phyloP scores from a whole-genome alignment of 2,888 invertebrate genomes.

The Carcina quercana region DNA sequence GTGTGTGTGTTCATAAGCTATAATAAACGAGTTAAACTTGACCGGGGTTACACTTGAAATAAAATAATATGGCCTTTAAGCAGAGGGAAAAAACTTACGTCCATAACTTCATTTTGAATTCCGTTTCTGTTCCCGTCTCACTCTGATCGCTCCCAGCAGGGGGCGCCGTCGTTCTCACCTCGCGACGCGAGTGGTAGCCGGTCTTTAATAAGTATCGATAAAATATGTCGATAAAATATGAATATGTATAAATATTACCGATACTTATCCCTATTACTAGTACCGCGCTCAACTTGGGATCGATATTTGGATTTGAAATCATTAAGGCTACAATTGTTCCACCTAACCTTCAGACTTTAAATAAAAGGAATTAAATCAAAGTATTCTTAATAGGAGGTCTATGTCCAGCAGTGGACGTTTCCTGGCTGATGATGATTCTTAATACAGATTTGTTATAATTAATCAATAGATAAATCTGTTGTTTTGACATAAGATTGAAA shows the following conservation, averaged over 20 bases:
- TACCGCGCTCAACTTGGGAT: slow-evolving; percentile 15
- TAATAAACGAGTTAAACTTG: slow-evolving; percentile 39
- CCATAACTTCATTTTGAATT: slow-evolving; percentile 72
- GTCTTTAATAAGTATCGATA: slow-evolving; percentile 73
- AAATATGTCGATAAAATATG: slow-evolving; percentile 70
- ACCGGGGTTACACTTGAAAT: slow-evolving; percentile 48
- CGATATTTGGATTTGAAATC: slow-evolving; percentile 6
- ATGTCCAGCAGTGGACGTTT: too few relatives aligned
- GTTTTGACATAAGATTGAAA: too few relatives aligned
- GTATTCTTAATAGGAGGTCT: too few relatives aligned
- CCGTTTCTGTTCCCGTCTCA: slow-evolving; percentile 64
- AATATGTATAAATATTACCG: slow-evolving; percentile 71
- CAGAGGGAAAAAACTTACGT: slow-evolving; percentile 50
- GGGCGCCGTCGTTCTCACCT: slow-evolving; percentile 73
- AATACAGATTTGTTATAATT: too few relatives aligned
- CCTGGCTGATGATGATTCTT: too few relatives aligned
- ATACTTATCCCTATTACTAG: slow-evolving; percentile 44
- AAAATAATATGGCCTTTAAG: slow-evolving; percentile 53
- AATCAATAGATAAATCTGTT: too few relatives aligned
- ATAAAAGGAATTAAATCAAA: too few relatives aligned
- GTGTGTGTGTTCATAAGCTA: slow-evolving; percentile 13
- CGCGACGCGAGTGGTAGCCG: slow-evolving; percentile 72
- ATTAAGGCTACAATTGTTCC: too few relatives aligned
- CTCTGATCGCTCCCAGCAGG: slow-evolving; percentile 65
- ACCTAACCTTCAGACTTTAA: too few relatives aligned